phyloP scores from a whole-genome alignment of 2,113 vertebrate genomes.

The Ciconia stormi region DNA sequence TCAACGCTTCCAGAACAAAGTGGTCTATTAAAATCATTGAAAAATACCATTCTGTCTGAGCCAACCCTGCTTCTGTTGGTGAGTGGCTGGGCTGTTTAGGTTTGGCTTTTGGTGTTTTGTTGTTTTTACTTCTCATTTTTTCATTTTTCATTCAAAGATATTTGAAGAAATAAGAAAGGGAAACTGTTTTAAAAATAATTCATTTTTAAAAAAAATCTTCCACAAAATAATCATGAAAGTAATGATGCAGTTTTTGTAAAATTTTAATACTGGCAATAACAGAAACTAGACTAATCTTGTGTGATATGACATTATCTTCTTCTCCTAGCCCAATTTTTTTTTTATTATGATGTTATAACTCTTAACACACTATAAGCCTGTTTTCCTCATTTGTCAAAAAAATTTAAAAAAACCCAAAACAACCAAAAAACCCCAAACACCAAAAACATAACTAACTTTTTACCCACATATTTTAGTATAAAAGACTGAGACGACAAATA shows the following conservation, averaged over 20 bases:
- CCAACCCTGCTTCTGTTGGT: background rate
- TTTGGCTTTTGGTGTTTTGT: background rate
- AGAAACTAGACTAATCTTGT: background rate
- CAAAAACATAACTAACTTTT: background rate
- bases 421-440: too few species aligned
- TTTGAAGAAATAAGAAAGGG: background rate
- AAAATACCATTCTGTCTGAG: background rate
- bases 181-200: background rate
- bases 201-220: accelerated
- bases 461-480: background rate
- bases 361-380: background rate
- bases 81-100: background rate
- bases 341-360: background rate
- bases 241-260: background rate
- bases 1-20: background rate
- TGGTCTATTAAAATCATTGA: background rate
- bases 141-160: background rate
- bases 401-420: too few species aligned
- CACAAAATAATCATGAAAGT: background rate
- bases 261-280: background rate
- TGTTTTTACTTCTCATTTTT: background rate
- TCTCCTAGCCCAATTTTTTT: background rate
- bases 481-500: background rate
- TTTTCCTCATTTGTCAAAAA: background rate
- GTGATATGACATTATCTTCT: background rate